Evolutionary conservation across 2,797 vertebrate genomes (phyloP), one percentile per base, ranked within the genome.

Genomic region (Falco rusticolus): DNA sequence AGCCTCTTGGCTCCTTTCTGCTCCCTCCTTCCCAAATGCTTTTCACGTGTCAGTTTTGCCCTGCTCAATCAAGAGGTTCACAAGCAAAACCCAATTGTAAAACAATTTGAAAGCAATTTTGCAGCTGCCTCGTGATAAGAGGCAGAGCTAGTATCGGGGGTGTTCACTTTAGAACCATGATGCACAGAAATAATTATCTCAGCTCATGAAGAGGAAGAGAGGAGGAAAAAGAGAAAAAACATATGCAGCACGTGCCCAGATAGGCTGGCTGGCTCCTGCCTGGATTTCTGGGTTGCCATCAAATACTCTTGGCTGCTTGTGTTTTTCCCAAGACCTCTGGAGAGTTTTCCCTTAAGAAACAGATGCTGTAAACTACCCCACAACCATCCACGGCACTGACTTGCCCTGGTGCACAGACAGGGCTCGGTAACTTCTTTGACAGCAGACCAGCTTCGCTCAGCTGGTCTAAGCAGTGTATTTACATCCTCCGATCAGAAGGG

Each of bases 31-130:
- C 56, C 72, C 39, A 63, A 71, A 60, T 12, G 20, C 45, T 74
- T 72, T 63, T 41, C 74, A 69, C 54, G 1, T 11, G 16, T 84
- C 51, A 33, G 47, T 63, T 61, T 75, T 59, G 68, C 34, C 51
- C 70, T 13, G 8, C 75, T 89, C 76, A 60, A 10, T 71, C 77
- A 21, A 82, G 93, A 81, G 78, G 31, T 14, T 74, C 37, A 31
- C 9, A 16, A 71, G 84, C n/a, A 89, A 87, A 95, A 87, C 60
- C 56, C 95, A 50, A 57, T 3, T 65, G 87, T 39, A 81, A 93
- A 96, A 95, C 78, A 72, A 86, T 93, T 90, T 29, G 45, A 75
- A 85, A 94, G 93, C 72, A 72, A 84, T 95, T 97, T 84, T 77
- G 77, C 92, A 69, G 75, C 61, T 94, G 90, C 70, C 71, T 93